Percentiles rank a stretch among this genome's conserved stretches.
Conservation (phyloP, 1,140 invertebrate species). For the Drosophila funebris region DNA sequence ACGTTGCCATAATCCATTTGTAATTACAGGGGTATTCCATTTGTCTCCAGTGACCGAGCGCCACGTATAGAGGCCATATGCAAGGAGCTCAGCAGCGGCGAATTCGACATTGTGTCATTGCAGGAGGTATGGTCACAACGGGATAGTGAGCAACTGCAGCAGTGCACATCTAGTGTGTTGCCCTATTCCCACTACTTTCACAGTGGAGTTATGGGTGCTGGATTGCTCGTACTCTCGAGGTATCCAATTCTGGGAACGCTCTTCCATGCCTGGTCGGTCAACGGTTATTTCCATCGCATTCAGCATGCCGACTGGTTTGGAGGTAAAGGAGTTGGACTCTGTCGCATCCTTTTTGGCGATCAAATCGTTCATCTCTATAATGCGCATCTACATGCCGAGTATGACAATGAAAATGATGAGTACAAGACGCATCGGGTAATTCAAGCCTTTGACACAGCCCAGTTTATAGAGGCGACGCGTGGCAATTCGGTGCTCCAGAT, state of each 20-base stretch:
- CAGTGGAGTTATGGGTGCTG: slow-evolving; percentile 96
- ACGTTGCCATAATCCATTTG: slow-evolving; percentile 28
- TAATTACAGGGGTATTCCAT: slow-evolving; percentile 91
- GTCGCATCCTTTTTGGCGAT: slow-evolving; percentile 88
- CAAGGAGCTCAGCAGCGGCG: slow-evolving; percentile 87
- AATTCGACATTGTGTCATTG: slow-evolving; percentile 95
- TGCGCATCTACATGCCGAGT: slow-evolving; percentile 98
- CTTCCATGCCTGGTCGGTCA: slow-evolving; percentile 96
- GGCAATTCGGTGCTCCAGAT: slow-evolving; percentile 91
- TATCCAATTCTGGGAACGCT: slow-evolving; percentile 94
- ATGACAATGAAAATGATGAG: slow-evolving; percentile 92
- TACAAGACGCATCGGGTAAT: slow-evolving; percentile 95
- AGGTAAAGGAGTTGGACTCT: slow-evolving; percentile 97
- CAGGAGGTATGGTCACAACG: slow-evolving; percentile 94
- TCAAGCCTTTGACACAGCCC: slow-evolving; percentile 96
- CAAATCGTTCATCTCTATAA: slow-evolving; percentile 92
- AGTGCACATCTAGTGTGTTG: slow-evolving; percentile 86
- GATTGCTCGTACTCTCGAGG: slow-evolving; percentile 95
- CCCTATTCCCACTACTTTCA: slow-evolving; percentile 97
- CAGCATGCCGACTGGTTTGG: slow-evolving; percentile 99
- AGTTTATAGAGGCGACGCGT: slow-evolving; percentile 95
- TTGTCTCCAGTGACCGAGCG: slow-evolving; percentile 90
- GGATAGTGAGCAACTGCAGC: slow-evolving; percentile 89
- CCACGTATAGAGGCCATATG: slow-evolving; percentile 92
- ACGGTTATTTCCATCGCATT: slow-evolving; percentile 98